Base-by-base conservation (phyloP, 2,797 vertebrate genomes). In the Periophthalmus magnuspinnatus region DNA sequence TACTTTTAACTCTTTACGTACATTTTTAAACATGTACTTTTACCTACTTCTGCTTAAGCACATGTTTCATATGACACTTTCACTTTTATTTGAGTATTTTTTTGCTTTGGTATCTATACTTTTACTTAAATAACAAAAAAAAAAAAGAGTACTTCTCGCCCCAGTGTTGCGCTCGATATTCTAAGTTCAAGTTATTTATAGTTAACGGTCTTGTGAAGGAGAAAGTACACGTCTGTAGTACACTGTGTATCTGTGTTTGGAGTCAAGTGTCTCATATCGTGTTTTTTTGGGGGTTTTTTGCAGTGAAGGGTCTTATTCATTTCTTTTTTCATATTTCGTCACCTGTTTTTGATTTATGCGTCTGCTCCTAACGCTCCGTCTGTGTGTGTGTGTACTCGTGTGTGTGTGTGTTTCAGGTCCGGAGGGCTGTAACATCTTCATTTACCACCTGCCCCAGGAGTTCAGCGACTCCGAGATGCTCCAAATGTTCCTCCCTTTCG, bases 371-470 rank as follows among this genome's bases (percentile, higher is more conserved):
- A 68, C 67, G 28, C 14, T 45, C 10, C 1, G 5, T 50, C 5
- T 50, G 48, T 50, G 48, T 50, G 48, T 48, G 11, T 48, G 47
- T 14, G 13, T 14, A 0, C 28, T 1, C 3, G 38, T 13, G 6
- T 13, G 32, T 73, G 48, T 75, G 41, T 58, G 19, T 65, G 34
- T 74, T 41, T 34, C 3, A 77, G 50, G n/a, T 72, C 97, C 98
- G 1, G 98, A 99, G 92, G 98, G 98, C 74, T 99, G 98, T 92
- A 99, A 99, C 93, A 95, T 99, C 88, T 99, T 99, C 93, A 99
- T 99, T 94, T 99, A 99, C 95, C 98, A 99, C 93, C 96, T 99
- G 93, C 98, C 98, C 73, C 98, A 99, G 92, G 98, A 99, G 94
- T 99, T 99, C 90, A 97, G 97, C 61, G 98, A 99, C 93, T 96